Evolutionary conservation across 2,797 vertebrate genomes (phyloP).

Genomic region (Pampus argenteus): DNA sequence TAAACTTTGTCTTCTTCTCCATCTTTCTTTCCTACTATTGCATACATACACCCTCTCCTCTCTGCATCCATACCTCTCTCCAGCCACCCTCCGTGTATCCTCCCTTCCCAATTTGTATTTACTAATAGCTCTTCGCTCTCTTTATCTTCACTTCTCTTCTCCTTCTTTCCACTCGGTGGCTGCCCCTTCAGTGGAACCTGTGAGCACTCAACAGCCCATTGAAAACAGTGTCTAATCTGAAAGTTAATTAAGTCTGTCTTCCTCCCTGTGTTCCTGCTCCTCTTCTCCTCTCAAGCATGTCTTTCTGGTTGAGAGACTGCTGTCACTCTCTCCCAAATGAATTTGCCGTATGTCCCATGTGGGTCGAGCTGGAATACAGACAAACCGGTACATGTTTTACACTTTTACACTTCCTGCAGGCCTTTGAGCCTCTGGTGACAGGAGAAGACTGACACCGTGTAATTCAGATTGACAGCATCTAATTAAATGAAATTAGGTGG

Average conservation of each 20-base stretch:
- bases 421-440: conserved; percentile 51
- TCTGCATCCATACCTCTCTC: conserved; percentile 32
- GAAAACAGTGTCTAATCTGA: conserved; percentile 75
- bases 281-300: conserved; percentile 70
- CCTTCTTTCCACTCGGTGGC: conserved; percentile 32
- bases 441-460: conserved; percentile 64
- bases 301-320: conserved; percentile 73
- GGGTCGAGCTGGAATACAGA: conserved; percentile 60
- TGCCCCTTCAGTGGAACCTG: conserved; percentile 67
- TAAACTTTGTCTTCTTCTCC: conserved; percentile 74
- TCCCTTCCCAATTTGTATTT: conserved; percentile 55
- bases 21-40: conserved; percentile 44
- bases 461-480: conserved; percentile 74
- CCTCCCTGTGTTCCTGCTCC: conserved; percentile 60
- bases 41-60: conserved; percentile 30
- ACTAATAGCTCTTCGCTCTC: conserved; percentile 45
- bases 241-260: conserved; percentile 80
- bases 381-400: conserved; percentile 57
- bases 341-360: conserved; percentile 58
- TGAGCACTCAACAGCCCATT: conserved; percentile 56
- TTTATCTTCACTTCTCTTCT: conserved; percentile 58
- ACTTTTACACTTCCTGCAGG: conserved; percentile 59
- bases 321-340: conserved; percentile 70
- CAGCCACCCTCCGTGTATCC: conserved; percentile 18
- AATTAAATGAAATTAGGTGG: conserved; percentile 74